Base-by-base conservation (phyloP, 2,113 vertebrate species). In the Alouatta palliata region DNA sequence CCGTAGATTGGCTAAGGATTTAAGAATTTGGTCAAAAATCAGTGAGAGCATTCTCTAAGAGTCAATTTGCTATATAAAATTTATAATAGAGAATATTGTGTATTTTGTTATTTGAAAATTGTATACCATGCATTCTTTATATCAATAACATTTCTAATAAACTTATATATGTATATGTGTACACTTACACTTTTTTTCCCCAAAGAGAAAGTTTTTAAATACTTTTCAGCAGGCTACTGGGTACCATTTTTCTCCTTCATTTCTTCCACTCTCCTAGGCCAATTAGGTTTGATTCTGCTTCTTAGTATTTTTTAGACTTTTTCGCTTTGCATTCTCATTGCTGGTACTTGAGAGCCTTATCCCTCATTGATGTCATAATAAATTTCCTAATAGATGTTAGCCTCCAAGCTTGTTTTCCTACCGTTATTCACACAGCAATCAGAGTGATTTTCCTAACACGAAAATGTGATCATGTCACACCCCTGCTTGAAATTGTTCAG, bases 51-150 rank as follows among this genome's bases (percentile, higher is more conserved):
- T 87, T 80, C 45, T 47, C 11, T 54, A n/a, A 81, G 17, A 71
- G n/a, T 79, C 40, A 86, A n/a, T n/a, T 73, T 54, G 21, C 21
- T 45, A n/a, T 45, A 8, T 25, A 19, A 13, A 32, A 76, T 66
- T 79, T 52, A 52, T 5, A 91, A 21, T 68, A 56, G 20, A 91
- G 13, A 47, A 35, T 70, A 83, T 47, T 91, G n/a, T 40, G 20
- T 52, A 52, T 82, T 80, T 82, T 52, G 27, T 66, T 92, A 87
- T 37, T 93, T 96, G 21, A 40, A 87, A 77, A 70, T 82, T 86
- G 7, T 30, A 73, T 80, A 45, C 30, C 25, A 52, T 7, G 43
- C 8, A 58, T 20, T n/a, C 52, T 71, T 90, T 73, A 35, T 47
- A 82, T 68, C 47, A 58, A 45, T 35, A 47, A 10, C 35, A 75